Evolutionary conservation across 2,113 vertebrate species (phyloP), one percentile per base, ranked within the genome.

Genomic region (Amazona vittata): DNA sequence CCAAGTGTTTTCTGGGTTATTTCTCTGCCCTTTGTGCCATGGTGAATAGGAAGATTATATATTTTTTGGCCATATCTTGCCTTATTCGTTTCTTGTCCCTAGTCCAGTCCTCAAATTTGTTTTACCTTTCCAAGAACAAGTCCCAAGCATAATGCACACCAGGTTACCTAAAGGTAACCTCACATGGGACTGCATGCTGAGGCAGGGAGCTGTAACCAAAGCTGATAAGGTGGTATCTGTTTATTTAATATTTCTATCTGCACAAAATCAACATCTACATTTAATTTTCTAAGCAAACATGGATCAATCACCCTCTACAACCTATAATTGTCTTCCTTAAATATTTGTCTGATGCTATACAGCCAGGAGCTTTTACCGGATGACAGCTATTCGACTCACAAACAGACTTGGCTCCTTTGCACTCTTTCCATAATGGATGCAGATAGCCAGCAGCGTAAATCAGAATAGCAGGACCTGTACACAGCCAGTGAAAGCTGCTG

Each of bases 251-350:
- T 29, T 37, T n/a, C 19, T 50, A 5, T 85, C 63, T 85, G 49
- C 92, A 75, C 31, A 44, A 91, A 94, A 92, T 26, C 15, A 10
- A 74, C 41, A 87, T 29, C 52, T 4, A 68, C 33, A 53, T 68
- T 78, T 78, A 78, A 94, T 94, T 88, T 93, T n/a, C 68, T 75
- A 73, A 24, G 41, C 43, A 96, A 91, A n/a, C 15, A 68, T 1
- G 24, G 49, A 52, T 55, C 73, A 86, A 50, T 52, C 50, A 79
- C 59, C 47, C 89, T 93, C 73, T 82, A 53, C 65, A 74, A 82
- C 29, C 88, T 50, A 19, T 20, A 26, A 91, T 93, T 97, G 96
- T 53, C 77, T 65, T 79, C n/a, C 53, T 76, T 74, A 94, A 96
- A 63, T 85, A 83, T 68, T 93, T 94, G 46, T 11, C 63, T 28